These are phyloP conservation scores for Andrena marginata DNA, from an alignment of 2,888 invertebrate genomes.

Conservation along the genomic window DNA sequence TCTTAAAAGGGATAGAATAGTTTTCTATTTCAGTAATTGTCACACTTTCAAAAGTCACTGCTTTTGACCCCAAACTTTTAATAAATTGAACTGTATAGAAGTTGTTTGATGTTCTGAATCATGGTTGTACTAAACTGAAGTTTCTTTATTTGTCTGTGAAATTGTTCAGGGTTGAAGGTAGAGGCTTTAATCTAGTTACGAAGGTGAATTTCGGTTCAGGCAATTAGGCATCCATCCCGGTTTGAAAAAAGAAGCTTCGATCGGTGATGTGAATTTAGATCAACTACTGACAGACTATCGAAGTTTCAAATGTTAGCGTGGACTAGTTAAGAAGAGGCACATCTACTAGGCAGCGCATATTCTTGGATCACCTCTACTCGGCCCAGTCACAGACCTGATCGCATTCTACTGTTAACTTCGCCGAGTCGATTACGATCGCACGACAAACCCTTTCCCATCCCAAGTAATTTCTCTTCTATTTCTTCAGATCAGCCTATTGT, in stretches of 20 bases:
- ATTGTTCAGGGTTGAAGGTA: slow-evolving; percentile 21
- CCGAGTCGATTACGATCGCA: slow-evolving; percentile 37
- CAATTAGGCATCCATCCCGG: slow-evolving; percentile 23
- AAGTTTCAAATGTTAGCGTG: slow-evolving; percentile 76
- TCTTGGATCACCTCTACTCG: slow-evolving; percentile 77
- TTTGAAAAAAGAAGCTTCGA: slow-evolving; percentile 51
- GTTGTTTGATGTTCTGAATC: too few species aligned
- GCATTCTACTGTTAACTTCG: slow-evolving; percentile 61
- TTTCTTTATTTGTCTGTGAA: background rate
- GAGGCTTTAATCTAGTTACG: background rate
- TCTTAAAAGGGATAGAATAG: background rate
- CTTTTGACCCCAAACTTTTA: too few species aligned
- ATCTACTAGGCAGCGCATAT: slow-evolving; percentile 72
- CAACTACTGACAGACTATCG: slow-evolving; percentile 43
- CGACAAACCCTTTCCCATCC: slow-evolving; percentile 22
- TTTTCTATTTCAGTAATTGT: background rate
- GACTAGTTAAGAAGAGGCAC: slow-evolving; percentile 68
- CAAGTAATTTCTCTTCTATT: background rate
- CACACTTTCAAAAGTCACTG: too few species aligned
- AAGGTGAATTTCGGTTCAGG: background rate
- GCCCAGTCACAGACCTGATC: slow-evolving; percentile 62
- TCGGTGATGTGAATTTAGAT: slow-evolving; percentile 60
- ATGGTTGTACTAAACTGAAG: too few species aligned
- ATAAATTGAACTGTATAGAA: too few species aligned
- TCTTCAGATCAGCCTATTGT: background rate